phyloP scores from a whole-genome alignment of 2,888 invertebrate genomes.

The Dicyrtoma fusca region DNA sequence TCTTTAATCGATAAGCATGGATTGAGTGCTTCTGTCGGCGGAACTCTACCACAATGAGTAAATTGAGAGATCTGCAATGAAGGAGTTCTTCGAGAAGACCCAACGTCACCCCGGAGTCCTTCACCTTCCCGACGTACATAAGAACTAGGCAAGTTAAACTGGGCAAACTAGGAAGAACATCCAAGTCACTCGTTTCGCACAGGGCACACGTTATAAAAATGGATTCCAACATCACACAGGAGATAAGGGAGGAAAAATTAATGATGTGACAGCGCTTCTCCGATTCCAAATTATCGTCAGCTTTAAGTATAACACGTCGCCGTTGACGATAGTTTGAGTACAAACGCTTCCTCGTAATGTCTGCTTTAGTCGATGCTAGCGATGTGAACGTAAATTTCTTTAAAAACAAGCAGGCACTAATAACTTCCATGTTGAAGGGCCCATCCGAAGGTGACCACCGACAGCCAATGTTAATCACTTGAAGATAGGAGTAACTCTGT shows the following conservation, averaged over 20 bases:
- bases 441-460: not conserved
- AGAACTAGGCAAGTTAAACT: conserved; percentile 18
- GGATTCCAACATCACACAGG: conserved; percentile 23
- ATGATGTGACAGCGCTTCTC: not conserved
- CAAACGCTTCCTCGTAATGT: too few relatives aligned
- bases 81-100: conserved; percentile 20
- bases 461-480: conserved; percentile 29
- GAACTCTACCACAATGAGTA: conserved; percentile 20
- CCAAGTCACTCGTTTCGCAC: conserved; percentile 27
- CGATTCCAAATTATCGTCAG: not conserved
- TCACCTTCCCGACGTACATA: conserved; percentile 23
- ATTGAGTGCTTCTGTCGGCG: conserved; percentile 24
- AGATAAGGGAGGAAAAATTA: not conserved
- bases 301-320: too few relatives aligned
- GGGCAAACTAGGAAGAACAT: conserved; percentile 15
- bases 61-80: not conserved
- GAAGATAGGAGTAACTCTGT: conserved; percentile 2
- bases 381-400: conserved; percentile 7
- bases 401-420: conserved; percentile 11
- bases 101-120: conserved; percentile 13
- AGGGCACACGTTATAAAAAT: conserved; percentile 22
- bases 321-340: not conserved
- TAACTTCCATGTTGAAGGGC: conserved; percentile 25
- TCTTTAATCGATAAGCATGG: conserved; percentile 13
- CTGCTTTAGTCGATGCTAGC: not conserved